These are phyloP conservation scores for Wasmannia auropunctata DNA, from an alignment of 1,140 invertebrate species.

Conservation along the genomic window DNA sequence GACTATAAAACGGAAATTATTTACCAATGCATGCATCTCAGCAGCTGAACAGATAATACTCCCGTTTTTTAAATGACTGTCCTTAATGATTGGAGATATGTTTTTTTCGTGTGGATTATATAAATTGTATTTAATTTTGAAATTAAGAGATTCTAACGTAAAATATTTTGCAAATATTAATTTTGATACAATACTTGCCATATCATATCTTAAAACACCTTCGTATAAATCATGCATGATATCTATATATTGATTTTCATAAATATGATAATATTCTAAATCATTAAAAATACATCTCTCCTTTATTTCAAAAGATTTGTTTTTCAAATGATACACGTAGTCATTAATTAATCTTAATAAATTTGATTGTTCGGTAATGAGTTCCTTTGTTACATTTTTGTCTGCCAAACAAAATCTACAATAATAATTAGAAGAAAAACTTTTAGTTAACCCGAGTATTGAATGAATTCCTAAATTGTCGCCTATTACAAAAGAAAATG, in stretches of 20 bases:
- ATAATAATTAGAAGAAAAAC: conserved; percentile 7
- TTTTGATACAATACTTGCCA: conserved; percentile 20
- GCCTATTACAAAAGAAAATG: not conserved
- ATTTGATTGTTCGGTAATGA: conserved; percentile 7
- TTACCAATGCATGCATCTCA: not conserved
- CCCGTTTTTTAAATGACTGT: not conserved
- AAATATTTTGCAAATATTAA: too few species aligned
- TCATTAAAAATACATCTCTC: too few species aligned
- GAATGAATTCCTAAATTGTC: not conserved
- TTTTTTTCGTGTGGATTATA: conserved; percentile 1
- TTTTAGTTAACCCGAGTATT: conserved; percentile 6
- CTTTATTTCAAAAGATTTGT: too few species aligned
- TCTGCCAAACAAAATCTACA: not conserved
- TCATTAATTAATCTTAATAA: not conserved
- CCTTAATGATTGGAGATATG: not conserved
- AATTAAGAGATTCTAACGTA: conserved; percentile 2
- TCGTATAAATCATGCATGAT: conserved; percentile 7
- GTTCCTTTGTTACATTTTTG: not conserved
- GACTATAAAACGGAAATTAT: conserved; percentile 3
- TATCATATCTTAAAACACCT: conserved; percentile 4
- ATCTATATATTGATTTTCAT: not conserved
- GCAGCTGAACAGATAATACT: conserved; percentile 12
- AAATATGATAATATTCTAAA: too few species aligned
- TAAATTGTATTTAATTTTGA: conserved; percentile 9
- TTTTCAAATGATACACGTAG: not conserved